These are phyloP conservation scores for Drosophila asahinai DNA, from an alignment of 1,140 invertebrate genomes.

Conservation along the genomic window DNA sequence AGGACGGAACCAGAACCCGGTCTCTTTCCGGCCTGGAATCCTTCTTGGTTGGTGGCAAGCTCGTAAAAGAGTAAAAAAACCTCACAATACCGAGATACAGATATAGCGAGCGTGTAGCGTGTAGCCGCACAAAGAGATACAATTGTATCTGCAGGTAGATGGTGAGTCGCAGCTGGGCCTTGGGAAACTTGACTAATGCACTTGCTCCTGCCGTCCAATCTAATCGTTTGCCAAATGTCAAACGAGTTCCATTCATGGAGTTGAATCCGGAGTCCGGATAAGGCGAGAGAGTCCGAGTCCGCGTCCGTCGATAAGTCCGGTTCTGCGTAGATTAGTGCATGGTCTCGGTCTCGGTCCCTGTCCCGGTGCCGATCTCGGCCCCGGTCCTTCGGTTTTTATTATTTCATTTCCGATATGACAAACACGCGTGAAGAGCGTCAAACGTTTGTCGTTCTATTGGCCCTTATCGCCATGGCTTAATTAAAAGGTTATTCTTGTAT, in stretches of 20 bases:
- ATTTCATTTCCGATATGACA: conserved; percentile 64
- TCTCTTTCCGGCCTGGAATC: conserved; percentile 13
- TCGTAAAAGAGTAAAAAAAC: conserved; percentile 55
- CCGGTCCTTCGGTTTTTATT: conserved; percentile 2
- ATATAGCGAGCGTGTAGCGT: conserved; percentile 59
- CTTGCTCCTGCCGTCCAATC: conserved; percentile 59
- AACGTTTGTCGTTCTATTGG: conserved; percentile 38
- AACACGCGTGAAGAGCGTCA: conserved; percentile 76
- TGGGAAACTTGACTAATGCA: conserved; percentile 63
- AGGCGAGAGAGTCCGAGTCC: conserved; percentile 25
- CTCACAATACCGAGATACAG: conserved; percentile 7
- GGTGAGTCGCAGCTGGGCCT: conserved; percentile 51
- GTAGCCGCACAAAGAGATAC: conserved; percentile 69
- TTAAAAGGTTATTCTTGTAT: conserved; percentile 85
- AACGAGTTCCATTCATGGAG: conserved; percentile 68
- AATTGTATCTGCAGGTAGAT: conserved; percentile 67
- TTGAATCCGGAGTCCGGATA: background rate
- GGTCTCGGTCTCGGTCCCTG: background rate
- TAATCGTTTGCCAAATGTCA: conserved; percentile 78
- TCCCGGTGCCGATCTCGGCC: background rate
- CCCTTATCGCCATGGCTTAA: conserved; percentile 73
- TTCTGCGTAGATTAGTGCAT: conserved; percentile 23
- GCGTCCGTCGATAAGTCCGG: conserved; percentile 24
- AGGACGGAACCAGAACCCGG: background rate
- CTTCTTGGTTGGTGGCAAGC: conserved; percentile 66